Conservation (phyloP, 2,113 vertebrate genomes). For the Antechinus stuartii region DNA sequence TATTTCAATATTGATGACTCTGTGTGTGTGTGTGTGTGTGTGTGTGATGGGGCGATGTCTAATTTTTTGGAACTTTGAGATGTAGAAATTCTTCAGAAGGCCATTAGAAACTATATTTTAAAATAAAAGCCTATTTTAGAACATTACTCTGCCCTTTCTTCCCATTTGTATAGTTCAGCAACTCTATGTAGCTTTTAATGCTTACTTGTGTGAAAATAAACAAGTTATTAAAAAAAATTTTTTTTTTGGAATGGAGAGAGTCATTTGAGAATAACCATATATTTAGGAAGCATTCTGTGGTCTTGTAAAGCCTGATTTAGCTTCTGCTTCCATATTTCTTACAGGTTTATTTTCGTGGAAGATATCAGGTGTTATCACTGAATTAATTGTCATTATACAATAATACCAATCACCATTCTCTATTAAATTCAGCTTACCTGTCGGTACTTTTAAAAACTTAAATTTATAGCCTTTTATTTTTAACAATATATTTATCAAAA, state of each 20-base stretch:
- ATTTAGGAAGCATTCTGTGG: constrained; percentile 72
- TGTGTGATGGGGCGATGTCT: neutral
- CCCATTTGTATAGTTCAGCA: constrained; percentile 36
- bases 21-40: neutral
- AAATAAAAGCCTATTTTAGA: constrained; percentile 52
- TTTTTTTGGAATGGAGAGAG: constrained; percentile 6
- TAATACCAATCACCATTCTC: neutral
- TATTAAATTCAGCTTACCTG: constrained; percentile 58
- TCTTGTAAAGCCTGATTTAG: constrained; percentile 44
- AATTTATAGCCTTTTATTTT: neutral
- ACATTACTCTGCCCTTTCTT: neutral
- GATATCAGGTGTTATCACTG: constrained; percentile 15
- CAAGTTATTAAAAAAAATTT: constrained; percentile 59
- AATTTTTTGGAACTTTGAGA: constrained; percentile 7
- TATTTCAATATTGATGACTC: neutral
- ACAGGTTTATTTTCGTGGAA: constrained; percentile 46
- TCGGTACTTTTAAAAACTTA: neutral
- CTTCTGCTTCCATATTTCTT: constrained; percentile 55
- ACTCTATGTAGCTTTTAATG: constrained; percentile 48
- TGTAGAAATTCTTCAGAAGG: constrained; percentile 31
- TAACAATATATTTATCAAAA: constrained; percentile 26
- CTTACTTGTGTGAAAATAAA: constrained; percentile 72
- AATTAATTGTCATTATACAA: neutral
- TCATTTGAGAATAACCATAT: constrained; percentile 62
- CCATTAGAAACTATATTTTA: constrained; percentile 27